A percentile compares a stretch with the other conserved stretches of the same genome.
phyloP scores from a whole-genome alignment of 2,113 vertebrate genomes.

The Brachionichthys hirsutus region DNA sequence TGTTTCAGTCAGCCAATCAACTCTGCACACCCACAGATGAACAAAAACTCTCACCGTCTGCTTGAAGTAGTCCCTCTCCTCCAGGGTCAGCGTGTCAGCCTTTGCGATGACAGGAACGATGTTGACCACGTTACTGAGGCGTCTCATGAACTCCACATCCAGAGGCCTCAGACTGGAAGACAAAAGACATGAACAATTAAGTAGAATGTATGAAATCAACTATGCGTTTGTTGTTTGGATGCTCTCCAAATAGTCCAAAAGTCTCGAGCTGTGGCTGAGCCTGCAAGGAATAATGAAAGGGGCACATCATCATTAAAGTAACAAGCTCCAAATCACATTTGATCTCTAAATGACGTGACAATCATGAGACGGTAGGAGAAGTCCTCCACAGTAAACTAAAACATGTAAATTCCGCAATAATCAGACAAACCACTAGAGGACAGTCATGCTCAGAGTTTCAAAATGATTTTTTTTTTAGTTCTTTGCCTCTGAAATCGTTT shows the following conservation, averaged over 20 bases:
- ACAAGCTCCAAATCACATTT: too few relatives aligned
- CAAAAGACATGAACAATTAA: neutral
- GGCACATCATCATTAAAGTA: too few relatives aligned
- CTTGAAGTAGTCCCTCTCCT: slow-evolving; percentile 94
- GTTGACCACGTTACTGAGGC: slow-evolving; percentile 97
- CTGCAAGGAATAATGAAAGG: too few relatives aligned
- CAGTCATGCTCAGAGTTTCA: slow-evolving; percentile 16
- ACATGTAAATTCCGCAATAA: slow-evolving; percentile 8
- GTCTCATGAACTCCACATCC: slow-evolving; percentile 97
- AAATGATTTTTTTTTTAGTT: neutral
- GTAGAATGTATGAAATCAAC: neutral
- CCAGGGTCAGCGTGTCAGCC: slow-evolving; percentile 94
- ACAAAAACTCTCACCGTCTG: slow-evolving; percentile 82
- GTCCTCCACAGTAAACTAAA: neutral
- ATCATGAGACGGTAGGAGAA: too few relatives aligned
- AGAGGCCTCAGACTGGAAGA: slow-evolving; percentile 85
- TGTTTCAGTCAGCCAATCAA: too few relatives aligned
- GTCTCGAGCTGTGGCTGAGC: too few relatives aligned
- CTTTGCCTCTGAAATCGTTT: neutral
- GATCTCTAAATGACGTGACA: too few relatives aligned
- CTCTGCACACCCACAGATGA: too few relatives aligned
- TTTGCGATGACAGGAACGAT: slow-evolving; percentile 96
- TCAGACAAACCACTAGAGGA: slow-evolving; percentile 47
- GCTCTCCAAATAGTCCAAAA: too few relatives aligned
- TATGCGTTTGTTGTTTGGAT: too few relatives aligned